These are phyloP conservation scores for Ectropis grisescens DNA, from an alignment of 1,140 invertebrate species.

Conservation along the genomic window DNA sequence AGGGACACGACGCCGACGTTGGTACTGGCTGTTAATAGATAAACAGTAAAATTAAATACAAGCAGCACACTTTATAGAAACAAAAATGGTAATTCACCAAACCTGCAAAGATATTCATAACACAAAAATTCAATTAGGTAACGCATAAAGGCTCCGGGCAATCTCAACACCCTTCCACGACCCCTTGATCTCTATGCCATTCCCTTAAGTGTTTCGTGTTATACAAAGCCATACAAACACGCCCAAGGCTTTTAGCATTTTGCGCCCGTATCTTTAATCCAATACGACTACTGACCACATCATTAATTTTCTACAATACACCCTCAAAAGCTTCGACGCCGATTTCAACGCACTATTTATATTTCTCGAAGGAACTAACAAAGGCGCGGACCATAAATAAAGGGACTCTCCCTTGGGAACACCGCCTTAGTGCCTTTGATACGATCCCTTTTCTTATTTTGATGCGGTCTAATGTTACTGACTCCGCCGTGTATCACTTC, in stretches of 20 bases:
- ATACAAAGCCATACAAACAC: conserved; percentile 42
- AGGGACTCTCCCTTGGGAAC: conserved; percentile 39
- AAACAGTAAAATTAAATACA: too few species aligned
- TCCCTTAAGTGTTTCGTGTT: conserved; percentile 51
- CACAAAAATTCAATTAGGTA: conserved; percentile 18
- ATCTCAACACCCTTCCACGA: conserved; percentile 12
- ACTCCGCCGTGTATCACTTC: conserved; percentile 33
- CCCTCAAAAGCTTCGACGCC: conserved; percentile 44
- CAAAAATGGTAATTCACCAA: too few species aligned
- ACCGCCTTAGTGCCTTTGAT: conserved; percentile 58
- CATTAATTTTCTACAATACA: conserved; percentile 65
- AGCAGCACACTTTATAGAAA: too few species aligned
- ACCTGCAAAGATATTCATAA: neutral
- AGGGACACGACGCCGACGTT: too few species aligned
- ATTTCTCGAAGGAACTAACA: conserved; percentile 56
- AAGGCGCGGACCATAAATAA: conserved; percentile 57
- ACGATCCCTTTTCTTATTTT: conserved; percentile 56
- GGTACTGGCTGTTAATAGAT: too few species aligned
- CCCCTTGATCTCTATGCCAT: conserved; percentile 29
- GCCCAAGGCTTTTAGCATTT: conserved; percentile 45
- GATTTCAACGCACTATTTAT: conserved; percentile 65
- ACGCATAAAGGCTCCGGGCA: conserved; percentile 11
- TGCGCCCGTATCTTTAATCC: conserved; percentile 41
- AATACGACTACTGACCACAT: conserved; percentile 59
- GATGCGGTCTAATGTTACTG: conserved; percentile 51